Percentiles rank a stretch among this genome's conserved stretches.
These are phyloP conservation scores for Corynorhinus townsendii DNA, from an alignment of 2,113 vertebrate species.

Conservation along the genomic window DNA sequence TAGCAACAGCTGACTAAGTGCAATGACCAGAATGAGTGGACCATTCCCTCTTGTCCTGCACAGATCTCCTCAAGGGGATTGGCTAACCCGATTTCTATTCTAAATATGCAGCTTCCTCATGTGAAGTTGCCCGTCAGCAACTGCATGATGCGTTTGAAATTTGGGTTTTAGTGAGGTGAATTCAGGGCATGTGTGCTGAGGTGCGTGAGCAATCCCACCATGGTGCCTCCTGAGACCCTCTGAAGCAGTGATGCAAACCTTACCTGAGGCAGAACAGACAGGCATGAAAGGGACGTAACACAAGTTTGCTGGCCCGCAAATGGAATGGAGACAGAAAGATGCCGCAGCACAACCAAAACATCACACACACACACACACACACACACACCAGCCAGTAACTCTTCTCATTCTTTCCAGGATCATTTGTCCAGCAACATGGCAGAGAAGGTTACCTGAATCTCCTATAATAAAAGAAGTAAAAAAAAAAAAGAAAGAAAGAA, in stretches of 20 bases:
- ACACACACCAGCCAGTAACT: constrained; percentile 57
- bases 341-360: constrained; percentile 65
- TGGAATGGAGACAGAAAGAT: constrained; percentile 68
- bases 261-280: constrained; percentile 68
- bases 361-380: constrained; percentile 63
- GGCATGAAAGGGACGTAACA: constrained; percentile 63
- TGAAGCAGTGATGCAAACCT: constrained; percentile 19
- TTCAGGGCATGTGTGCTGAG: neutral
- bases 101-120: neutral
- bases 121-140: neutral
- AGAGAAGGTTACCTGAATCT: constrained; percentile 63
- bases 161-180: neutral
- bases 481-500: constrained; percentile 43
- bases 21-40: neutral
- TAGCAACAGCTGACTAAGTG: neutral
- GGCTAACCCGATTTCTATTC: neutral
- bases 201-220: neutral
- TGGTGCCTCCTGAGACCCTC: neutral
- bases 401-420: constrained; percentile 61
- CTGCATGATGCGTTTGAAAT: neutral
- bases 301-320: constrained; percentile 67
- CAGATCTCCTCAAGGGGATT: neutral
- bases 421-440: constrained; percentile 53
- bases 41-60: neutral
- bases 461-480: constrained; percentile 59